Evolutionary conservation across 2,113 vertebrate genomes (phyloP).

Genomic region (Neogale vison): DNA sequence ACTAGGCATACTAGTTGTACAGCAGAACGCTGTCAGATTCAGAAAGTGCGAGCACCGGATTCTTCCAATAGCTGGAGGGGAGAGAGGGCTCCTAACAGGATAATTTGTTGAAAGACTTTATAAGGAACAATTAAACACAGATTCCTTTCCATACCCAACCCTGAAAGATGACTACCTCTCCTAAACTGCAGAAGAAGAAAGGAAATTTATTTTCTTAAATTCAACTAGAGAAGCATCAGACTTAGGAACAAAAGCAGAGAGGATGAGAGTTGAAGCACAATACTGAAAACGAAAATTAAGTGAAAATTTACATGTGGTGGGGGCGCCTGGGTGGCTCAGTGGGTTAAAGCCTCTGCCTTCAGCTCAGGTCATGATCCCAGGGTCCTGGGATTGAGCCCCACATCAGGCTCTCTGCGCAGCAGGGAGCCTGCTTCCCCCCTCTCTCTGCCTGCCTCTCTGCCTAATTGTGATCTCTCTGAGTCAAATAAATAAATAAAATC

Average conservation of each 20-base stretch:
- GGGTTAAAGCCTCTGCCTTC: too few relatives aligned
- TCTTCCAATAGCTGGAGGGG: too few relatives aligned
- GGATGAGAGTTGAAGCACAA: background rate
- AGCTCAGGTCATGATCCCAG: too few relatives aligned
- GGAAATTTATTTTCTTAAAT: background rate
- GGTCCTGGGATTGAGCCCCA: too few relatives aligned
- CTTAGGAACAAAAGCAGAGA: background rate
- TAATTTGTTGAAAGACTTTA: background rate
- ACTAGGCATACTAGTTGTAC: background rate
- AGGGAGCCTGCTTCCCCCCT: too few relatives aligned
- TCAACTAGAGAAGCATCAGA: background rate
- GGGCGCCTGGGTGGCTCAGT: too few relatives aligned
- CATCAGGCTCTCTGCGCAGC: too few relatives aligned
- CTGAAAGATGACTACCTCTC: background rate
- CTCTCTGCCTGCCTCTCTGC: too few relatives aligned
- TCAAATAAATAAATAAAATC: too few relatives aligned
- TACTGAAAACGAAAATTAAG: background rate
- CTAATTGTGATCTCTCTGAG: too few relatives aligned
- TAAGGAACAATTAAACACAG: background rate
- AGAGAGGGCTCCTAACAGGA: background rate
- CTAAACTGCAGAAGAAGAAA: background rate
- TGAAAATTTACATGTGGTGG: background rate
- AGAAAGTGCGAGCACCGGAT: too few relatives aligned
- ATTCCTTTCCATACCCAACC: background rate
- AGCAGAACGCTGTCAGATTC: background rate